Conservation (phyloP, 2,888 invertebrate species). For the Troglohyphantes excavatus region DNA sequence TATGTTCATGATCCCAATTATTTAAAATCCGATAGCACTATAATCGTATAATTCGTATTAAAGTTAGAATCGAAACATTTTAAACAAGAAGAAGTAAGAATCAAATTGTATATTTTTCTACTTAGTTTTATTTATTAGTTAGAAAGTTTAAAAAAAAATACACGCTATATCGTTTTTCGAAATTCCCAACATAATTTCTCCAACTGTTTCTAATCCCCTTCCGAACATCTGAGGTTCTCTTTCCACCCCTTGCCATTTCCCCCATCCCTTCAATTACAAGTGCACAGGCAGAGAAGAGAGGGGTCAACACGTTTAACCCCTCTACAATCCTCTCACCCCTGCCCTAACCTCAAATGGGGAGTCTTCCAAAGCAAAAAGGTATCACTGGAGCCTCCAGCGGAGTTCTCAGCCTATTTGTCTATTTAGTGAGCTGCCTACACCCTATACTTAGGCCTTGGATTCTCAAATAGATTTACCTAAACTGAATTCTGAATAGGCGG, state of each 20-base stretch:
- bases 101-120: too few relatives aligned
- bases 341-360: conserved; percentile 61
- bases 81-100: too few relatives aligned
- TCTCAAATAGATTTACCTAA: not conserved
- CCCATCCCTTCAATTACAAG: conserved; percentile 51
- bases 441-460: conserved; percentile 23
- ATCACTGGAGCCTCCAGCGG: conserved; percentile 6
- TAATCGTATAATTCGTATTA: too few relatives aligned
- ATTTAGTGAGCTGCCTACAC: not conserved
- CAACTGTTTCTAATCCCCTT: not conserved
- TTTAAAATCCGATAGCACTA: too few relatives aligned
- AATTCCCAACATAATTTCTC: not conserved
- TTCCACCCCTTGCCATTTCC: conserved; percentile 9
- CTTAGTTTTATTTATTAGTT: too few relatives aligned
- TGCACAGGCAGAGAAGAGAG: too few relatives aligned
- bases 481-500: not conserved
- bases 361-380: not conserved
- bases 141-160: not conserved
- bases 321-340: conserved; percentile 52
- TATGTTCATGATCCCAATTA: too few relatives aligned
- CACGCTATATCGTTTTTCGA: too few relatives aligned
- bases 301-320: conserved; percentile 74
- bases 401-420: conserved; percentile 13
- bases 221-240: not conserved
- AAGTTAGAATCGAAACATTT: too few relatives aligned